phyloP scores from a whole-genome alignment of 2,797 vertebrate species.

The Acipenser transmontanus region DNA sequence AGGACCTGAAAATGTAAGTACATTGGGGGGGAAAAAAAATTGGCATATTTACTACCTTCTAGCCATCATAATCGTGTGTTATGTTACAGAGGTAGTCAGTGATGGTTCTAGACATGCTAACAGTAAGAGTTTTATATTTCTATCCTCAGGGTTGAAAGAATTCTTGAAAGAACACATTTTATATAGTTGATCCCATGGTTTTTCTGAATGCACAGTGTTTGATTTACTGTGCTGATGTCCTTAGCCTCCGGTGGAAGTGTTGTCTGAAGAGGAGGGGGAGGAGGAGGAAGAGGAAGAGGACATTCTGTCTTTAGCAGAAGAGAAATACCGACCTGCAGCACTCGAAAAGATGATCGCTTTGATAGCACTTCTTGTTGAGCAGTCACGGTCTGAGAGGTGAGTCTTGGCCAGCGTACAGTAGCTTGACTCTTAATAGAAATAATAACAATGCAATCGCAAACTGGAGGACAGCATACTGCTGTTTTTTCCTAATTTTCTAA shows the following conservation, averaged over 20 bases:
- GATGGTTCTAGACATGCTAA: background rate
- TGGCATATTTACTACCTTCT: too few species aligned
- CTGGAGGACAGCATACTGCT: too few species aligned
- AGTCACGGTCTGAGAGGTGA: constrained; percentile 94
- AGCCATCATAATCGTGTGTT: too few species aligned
- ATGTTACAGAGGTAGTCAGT: too few species aligned
- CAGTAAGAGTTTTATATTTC: background rate
- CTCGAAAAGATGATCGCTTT: constrained; percentile 98
- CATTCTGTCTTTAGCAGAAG: constrained; percentile 91
- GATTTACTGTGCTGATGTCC: background rate
- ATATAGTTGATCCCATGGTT: background rate
- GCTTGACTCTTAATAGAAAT: too few species aligned
- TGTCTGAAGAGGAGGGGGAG: constrained; percentile 95
- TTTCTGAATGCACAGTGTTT: background rate
- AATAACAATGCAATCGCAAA: too few species aligned
- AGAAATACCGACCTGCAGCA: constrained; percentile 94
- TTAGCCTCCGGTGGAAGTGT: constrained; percentile 93
- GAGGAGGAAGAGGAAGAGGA: constrained; percentile 97
- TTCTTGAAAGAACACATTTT: background rate
- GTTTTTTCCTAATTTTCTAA: too few species aligned
- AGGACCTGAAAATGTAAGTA: constrained; percentile 92
- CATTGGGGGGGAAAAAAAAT: too few species aligned
- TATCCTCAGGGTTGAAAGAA: background rate
- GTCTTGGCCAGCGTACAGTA: constrained; percentile 2
- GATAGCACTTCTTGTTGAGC: constrained; percentile 93